These are phyloP conservation scores for Andrena praecox DNA, from an alignment of 2,888 invertebrate genomes.

Conservation along the genomic window DNA sequence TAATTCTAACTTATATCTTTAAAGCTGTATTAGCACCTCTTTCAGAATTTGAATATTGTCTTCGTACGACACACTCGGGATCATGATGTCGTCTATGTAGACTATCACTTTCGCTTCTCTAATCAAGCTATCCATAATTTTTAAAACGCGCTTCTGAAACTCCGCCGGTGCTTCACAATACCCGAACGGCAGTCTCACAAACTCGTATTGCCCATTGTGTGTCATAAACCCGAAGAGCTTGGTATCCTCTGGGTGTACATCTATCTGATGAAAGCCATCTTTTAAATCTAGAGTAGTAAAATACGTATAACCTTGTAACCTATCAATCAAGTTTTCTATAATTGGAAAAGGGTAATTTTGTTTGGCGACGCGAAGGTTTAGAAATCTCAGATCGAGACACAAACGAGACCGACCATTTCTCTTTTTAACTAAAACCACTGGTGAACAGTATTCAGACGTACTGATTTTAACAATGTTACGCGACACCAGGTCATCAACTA, in stretches of 20 bases:
- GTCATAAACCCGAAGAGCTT: neutral
- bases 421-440: neutral
- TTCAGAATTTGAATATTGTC: neutral
- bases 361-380: too few relatives aligned
- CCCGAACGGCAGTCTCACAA: neutral
- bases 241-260: neutral
- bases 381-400: too few relatives aligned
- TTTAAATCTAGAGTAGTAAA: neutral
- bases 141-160: slow-evolving; percentile 1
- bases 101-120: neutral
- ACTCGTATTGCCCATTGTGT: neutral
- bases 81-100: slow-evolving; percentile 21
- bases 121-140: neutral
- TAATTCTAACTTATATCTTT: neutral
- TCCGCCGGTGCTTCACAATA: neutral
- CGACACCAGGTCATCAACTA: neutral
- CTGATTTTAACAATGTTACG: neutral
- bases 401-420: neutral
- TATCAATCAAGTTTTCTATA: neutral
- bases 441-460: neutral
- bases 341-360: neutral
- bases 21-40: neutral
- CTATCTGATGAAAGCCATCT: neutral
- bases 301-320: neutral
- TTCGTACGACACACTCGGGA: neutral